Evolutionary conservation across 2,888 invertebrate species (phyloP).

Genomic region (Melinaea menophilus): DNA sequence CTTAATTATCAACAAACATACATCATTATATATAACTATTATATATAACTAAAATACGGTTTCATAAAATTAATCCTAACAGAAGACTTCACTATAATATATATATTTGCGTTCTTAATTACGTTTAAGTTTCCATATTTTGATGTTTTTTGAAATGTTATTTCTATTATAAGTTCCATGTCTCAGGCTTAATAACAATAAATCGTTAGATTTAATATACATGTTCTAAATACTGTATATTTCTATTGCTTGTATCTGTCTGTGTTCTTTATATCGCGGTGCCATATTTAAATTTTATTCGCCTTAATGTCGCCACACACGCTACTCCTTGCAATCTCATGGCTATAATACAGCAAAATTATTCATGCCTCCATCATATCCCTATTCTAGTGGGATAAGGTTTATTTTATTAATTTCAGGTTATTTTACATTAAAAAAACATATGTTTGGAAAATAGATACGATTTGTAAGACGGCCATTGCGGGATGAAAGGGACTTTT

Average conservation of each 20-base stretch:
- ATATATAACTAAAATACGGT: no score
- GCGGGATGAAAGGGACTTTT: conserved; percentile 53
- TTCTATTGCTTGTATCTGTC: conserved; percentile 55
- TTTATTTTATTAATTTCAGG: conserved; percentile 27
- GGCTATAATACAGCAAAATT: conserved; percentile 53
- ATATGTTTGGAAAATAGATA: conserved; percentile 67
- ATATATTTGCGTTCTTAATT: no score
- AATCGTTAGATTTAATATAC: no score
- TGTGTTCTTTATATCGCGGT: conserved; percentile 66
- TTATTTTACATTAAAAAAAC: conserved; percentile 42
- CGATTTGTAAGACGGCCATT: conserved; percentile 71
- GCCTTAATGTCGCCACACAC: conserved; percentile 76
- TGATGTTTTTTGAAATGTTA: no score
- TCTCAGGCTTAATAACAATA: no score
- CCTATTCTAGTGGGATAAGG: conserved; percentile 39
- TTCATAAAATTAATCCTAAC: no score
- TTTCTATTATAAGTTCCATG: no score
- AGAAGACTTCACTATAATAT: no score
- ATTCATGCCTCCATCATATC: conserved; percentile 5
- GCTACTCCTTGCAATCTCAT: conserved; percentile 71
- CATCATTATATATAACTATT: not conserved
- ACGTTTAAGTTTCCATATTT: no score
- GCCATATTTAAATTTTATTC: conserved; percentile 77
- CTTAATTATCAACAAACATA: conserved; percentile 15
- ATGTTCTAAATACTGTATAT: conserved; percentile 7